Evolutionary conservation across 2,113 vertebrate genomes (phyloP), one percentile per base, ranked within the genome.

Genomic region (Antechinus stuartii): DNA sequence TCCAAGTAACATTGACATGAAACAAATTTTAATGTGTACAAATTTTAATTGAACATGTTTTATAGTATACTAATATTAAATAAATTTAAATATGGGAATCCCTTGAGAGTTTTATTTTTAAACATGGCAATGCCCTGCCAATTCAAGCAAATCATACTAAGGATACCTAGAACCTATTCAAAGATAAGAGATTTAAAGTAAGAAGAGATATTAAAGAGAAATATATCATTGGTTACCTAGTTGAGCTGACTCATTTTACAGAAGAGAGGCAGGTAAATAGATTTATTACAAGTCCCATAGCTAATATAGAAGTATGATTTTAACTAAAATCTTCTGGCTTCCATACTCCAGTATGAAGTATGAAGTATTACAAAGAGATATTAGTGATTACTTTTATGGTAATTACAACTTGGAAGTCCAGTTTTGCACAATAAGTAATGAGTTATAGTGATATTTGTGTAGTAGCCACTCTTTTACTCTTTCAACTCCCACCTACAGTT

Each of bases 31-130:
- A 94, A 95, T 93, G 92, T 53, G 19, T 52, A 93, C 46, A 90
- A 96, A 11, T 92, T 93, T 96, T 96, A 91, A 96, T 84, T 94
- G 93, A 90, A 95, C 76, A 30, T 94, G 22, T 94, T 97, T 97
- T 97, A 68, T 90, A 35, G 94, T 93, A 23, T 91, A 92, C 23
- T 35, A 96, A n/a, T 93, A 94, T 84, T 94, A 95, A 97, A 96
- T 94, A 92, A 95, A 95, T 76, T 89, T 47, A 95, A 84, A 0
- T 91, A 30, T 16, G 25, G 55, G 35, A 76, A n/a, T 0, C n/a
- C 1, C 16, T 22, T 84, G 35, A 84, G 16, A 84, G n/a, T 84
- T 35, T 24, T 68, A 42, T 42, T 84, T 84, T 84, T 42, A 23
- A 84, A 19, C 14, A 22, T 42, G 4, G 35, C 35, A 84, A 42